Evolutionary conservation across 1,140 invertebrate species (phyloP).

Genomic region (Ectropis grisescens): DNA sequence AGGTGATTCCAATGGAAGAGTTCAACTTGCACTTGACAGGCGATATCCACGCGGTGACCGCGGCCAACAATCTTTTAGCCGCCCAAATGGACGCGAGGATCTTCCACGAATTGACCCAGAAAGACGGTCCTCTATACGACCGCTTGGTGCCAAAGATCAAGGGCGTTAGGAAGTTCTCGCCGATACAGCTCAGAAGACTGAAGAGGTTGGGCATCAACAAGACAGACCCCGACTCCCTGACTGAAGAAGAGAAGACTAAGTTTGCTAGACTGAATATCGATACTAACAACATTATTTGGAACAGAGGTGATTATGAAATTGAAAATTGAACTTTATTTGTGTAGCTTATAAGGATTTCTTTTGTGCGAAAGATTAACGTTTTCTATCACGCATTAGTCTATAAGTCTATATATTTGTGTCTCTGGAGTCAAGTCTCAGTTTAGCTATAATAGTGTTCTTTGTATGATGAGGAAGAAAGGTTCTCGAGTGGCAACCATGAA

Average conservation of each 20-base stretch:
- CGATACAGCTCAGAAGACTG: constrained; percentile 85
- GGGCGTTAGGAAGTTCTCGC: constrained; percentile 82
- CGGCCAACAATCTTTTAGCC: constrained; percentile 97
- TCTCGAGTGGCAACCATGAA: no score
- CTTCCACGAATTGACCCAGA: constrained; percentile 95
- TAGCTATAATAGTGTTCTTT: no score
- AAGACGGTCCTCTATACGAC: constrained; percentile 88
- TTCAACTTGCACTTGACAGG: constrained; percentile 99
- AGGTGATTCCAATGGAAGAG: constrained; percentile 99
- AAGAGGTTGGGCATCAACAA: constrained; percentile 89
- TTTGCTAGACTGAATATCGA: constrained; percentile 96
- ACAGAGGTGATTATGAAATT: constrained; percentile 85
- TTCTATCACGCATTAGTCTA: no score
- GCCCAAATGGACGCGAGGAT: constrained; percentile 95
- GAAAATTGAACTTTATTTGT: no score
- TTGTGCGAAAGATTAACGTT: no score
- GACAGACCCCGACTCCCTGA: constrained; percentile 86
- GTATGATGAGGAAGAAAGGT: no score
- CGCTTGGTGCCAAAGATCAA: constrained; percentile 82
- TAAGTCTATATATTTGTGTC: no score
- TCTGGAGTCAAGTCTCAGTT: no score
- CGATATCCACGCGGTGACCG: constrained; percentile 98
- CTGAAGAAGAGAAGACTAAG: constrained; percentile 80
- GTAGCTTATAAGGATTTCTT: no score
- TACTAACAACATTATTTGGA: constrained; percentile 91